These are phyloP conservation scores for Enteromius viviparus DNA, from an alignment of 2,797 vertebrate species.

Conservation along the genomic window DNA sequence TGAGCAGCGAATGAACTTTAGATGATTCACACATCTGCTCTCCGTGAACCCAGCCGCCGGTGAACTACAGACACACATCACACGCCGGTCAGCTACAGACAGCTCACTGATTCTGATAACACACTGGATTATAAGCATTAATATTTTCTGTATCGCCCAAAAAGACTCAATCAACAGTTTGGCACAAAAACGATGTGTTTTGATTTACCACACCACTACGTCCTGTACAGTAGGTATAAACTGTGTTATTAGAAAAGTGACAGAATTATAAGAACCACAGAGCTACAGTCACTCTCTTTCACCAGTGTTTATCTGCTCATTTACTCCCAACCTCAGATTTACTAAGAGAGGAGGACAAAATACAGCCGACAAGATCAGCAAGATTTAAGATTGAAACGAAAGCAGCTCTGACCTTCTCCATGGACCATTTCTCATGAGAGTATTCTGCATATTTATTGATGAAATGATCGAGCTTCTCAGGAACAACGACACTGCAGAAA, in stretches of 20 bases:
- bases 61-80: constrained; percentile 77
- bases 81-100: too few relatives aligned
- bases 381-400: background rate
- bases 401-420: constrained; percentile 85
- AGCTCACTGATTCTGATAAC: too few relatives aligned
- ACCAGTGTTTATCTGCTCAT: background rate
- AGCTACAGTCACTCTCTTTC: background rate
- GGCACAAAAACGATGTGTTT: too few relatives aligned
- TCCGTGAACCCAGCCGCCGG: constrained; percentile 89
- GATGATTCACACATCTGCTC: constrained; percentile 87
- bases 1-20: constrained; percentile 89
- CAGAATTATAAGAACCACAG: background rate
- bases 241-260: background rate
- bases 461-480: constrained; percentile 94
- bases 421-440: constrained; percentile 94
- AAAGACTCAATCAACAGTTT: too few relatives aligned
- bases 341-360: background rate
- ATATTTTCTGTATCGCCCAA: too few relatives aligned
- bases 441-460: constrained; percentile 94
- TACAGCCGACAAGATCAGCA: background rate
- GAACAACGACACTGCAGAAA: constrained; percentile 83
- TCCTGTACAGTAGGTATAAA: background rate
- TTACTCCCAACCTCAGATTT: background rate
- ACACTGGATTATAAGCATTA: too few relatives aligned
- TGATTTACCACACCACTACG: background rate